phyloP scores from a whole-genome alignment of 2,888 invertebrate species.

The Thalpophila matura region DNA sequence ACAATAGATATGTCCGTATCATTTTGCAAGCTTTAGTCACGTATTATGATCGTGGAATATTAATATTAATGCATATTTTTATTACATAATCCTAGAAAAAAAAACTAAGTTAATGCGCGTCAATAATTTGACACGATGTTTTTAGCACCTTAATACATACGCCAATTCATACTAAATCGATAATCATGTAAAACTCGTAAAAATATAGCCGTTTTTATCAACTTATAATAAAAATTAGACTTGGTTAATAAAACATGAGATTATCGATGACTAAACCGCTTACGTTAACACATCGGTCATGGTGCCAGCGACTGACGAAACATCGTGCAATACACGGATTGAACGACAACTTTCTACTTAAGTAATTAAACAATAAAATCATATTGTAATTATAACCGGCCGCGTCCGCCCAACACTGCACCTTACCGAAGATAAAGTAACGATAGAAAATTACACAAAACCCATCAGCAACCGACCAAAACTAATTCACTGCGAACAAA shows the following conservation, averaged over 20 bases:
- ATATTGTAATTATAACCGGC: slow-evolving; percentile 68
- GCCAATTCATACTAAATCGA: slow-evolving; percentile 63
- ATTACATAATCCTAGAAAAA: slow-evolving; percentile 52
- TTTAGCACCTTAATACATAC: slow-evolving; percentile 58
- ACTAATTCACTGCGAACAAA: slow-evolving; percentile 89
- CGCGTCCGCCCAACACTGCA: slow-evolving; percentile 21
- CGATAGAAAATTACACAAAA: slow-evolving; percentile 82
- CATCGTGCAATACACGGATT: slow-evolving; percentile 61
- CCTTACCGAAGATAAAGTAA: slow-evolving; percentile 68
- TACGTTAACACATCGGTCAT: slow-evolving; percentile 64
- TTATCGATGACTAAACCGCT: slow-evolving; percentile 66
- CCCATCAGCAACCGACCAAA: slow-evolving; percentile 82
- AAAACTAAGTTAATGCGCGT: slow-evolving; percentile 46
- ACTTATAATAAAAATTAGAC: slow-evolving; percentile 71
- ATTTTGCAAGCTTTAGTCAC: slow-evolving; percentile 59
- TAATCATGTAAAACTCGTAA: slow-evolving; percentile 67
- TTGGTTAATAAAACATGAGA: slow-evolving; percentile 74
- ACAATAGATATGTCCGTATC: slow-evolving; percentile 48
- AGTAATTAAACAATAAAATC: slow-evolving; percentile 76
- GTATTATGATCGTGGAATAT: slow-evolving; percentile 59
- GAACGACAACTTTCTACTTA: slow-evolving; percentile 74
- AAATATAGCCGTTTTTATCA: slow-evolving; percentile 65
- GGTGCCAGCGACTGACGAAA: slow-evolving; percentile 60
- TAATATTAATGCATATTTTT: slow-evolving; percentile 59
- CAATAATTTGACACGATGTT: slow-evolving; percentile 57